phyloP scores from a whole-genome alignment of 2,113 vertebrate genomes.

The Antennarius striatus region DNA sequence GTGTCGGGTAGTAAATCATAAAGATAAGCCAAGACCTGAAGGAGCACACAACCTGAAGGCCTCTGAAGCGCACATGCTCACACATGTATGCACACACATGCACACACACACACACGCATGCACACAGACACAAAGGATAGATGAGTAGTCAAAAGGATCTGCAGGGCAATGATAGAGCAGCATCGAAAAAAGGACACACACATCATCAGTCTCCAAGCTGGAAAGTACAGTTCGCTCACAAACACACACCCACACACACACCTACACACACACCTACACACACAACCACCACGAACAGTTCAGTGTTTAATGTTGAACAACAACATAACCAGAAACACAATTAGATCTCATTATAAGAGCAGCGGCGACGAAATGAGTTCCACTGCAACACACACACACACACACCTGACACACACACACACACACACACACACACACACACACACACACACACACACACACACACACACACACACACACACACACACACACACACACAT shows the following conservation, averaged over 20 bases:
- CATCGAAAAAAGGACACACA: conserved; percentile 24
- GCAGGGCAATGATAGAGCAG: not conserved
- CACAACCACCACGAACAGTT: conserved; percentile 9
- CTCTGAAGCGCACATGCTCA: conserved; percentile 18
- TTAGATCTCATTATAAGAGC: conserved; percentile 16
- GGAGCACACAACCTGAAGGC: conserved; percentile 53
- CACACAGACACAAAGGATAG: conserved; percentile 26
- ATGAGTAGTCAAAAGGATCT: conserved; percentile 37
- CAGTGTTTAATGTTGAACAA: conserved; percentile 24
- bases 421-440: not conserved
- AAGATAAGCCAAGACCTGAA: conserved; percentile 67
- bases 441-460: not conserved
- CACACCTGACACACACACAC: not conserved
- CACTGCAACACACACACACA: not conserved
- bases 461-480: not conserved
- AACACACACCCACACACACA: not conserved
- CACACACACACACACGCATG: conserved; percentile 4
- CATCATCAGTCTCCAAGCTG: conserved; percentile 36
- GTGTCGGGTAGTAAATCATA: conserved; percentile 60
- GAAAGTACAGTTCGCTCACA: not conserved
- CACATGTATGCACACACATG: not conserved
- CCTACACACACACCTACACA: conserved; percentile 13
- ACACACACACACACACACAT: not conserved
- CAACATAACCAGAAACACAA: conserved; percentile 13
- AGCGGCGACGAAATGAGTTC: conserved; percentile 9